phyloP scores from a whole-genome alignment of 2,113 vertebrate species.

The Oryzias javanicus region DNA sequence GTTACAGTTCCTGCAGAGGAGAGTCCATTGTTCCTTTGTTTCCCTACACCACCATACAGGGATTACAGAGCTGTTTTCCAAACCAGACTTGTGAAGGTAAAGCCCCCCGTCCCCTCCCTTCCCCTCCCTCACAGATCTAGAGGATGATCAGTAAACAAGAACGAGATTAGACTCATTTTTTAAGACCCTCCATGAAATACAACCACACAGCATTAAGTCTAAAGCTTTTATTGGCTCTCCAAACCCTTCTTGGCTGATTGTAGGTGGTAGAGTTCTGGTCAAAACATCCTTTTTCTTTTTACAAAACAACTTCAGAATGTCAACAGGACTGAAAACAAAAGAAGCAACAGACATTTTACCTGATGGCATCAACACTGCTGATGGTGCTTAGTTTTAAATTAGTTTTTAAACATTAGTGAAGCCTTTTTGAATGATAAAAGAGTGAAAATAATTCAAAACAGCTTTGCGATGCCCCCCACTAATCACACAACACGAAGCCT shows the following conservation, averaged over 20 bases:
- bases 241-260: conserved; percentile 67
- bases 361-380: conserved; percentile 26
- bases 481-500: too few species aligned
- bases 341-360: background rate
- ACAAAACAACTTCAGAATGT: conserved; percentile 60
- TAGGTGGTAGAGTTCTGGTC: conserved; percentile 59
- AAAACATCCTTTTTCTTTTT: conserved; percentile 31
- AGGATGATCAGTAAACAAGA: conserved; percentile 34
- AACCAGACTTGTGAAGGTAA: conserved; percentile 25
- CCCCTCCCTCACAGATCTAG: background rate
- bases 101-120: background rate
- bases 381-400: too few species aligned
- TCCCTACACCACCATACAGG: conserved; percentile 34
- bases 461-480: too few species aligned
- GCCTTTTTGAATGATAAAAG: too few species aligned
- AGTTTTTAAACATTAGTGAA: too few species aligned
- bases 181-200: background rate
- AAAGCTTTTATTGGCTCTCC: conserved; percentile 67
- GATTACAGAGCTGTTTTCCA: conserved; percentile 16
- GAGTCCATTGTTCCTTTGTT: conserved; percentile 4
- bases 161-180: background rate
- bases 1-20: background rate
- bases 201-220: background rate
- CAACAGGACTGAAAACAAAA: conserved; percentile 39
- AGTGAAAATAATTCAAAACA: too few species aligned